phyloP scores from a whole-genome alignment of 2,113 vertebrate species.

The Hippocampus abdominalis region DNA sequence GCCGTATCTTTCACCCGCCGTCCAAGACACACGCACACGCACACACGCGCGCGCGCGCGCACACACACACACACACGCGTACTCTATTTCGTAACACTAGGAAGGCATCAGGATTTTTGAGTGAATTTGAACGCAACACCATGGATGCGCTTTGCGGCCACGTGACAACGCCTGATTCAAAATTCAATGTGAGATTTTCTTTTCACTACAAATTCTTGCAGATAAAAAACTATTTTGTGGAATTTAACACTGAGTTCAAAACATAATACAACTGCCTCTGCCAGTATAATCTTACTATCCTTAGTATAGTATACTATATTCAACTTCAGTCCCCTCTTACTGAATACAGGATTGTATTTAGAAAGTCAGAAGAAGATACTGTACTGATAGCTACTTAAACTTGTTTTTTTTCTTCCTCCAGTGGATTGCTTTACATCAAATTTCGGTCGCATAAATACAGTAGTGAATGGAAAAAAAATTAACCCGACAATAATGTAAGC shows the following conservation, averaged over 20 bases:
- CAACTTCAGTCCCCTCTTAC: background rate
- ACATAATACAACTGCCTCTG: background rate
- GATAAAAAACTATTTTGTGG: background rate
- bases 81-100: background rate
- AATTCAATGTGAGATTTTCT: constrained; percentile 9
- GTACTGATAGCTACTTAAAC: background rate
- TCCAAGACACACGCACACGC: too few relatives aligned
- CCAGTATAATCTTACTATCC: too few relatives aligned
- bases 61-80: too few relatives aligned
- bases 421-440: background rate
- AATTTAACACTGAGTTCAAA: background rate
- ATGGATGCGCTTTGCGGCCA: constrained; percentile 10
- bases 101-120: background rate
- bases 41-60: too few relatives aligned
- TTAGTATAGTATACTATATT: too few relatives aligned
- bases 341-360: background rate
- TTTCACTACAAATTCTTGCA: background rate
- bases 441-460: background rate
- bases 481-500: background rate
- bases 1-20: too few relatives aligned
- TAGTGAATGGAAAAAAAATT: background rate
- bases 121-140: constrained; percentile 32
- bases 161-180: constrained; percentile 48
- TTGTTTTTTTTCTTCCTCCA: background rate
- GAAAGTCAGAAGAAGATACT: background rate